phyloP scores from a whole-genome alignment of 2,888 invertebrate genomes.

The Formica aserva region DNA sequence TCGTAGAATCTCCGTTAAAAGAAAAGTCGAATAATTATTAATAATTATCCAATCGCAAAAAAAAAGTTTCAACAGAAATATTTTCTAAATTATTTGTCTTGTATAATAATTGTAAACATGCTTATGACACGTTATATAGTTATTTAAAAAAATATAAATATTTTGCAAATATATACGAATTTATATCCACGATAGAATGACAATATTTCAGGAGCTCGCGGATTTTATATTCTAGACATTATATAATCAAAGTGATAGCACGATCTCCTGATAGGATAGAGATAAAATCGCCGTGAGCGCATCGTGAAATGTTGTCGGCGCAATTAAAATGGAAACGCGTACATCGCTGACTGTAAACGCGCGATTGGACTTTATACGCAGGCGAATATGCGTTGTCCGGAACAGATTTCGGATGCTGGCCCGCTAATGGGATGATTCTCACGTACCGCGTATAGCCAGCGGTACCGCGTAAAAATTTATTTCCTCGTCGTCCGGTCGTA shows the following conservation, averaged over 20 bases:
- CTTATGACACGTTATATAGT: not conserved
- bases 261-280: constrained; percentile 14
- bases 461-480: constrained; percentile 36
- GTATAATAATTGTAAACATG: not conserved
- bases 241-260: not conserved
- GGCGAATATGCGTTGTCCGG: constrained; percentile 35
- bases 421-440: constrained; percentile 52
- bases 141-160: not conserved
- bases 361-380: constrained; percentile 32
- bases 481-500: constrained; percentile 43
- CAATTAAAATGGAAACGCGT: constrained; percentile 61
- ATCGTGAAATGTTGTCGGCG: constrained; percentile 55
- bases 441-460: constrained; percentile 11
- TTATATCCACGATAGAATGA: not conserved
- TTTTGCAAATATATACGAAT: not conserved
- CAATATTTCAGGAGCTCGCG: not conserved
- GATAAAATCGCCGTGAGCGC: constrained; percentile 37
- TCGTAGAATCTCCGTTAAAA: not conserved
- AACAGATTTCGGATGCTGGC: constrained; percentile 51
- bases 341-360: constrained; percentile 31
- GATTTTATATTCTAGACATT: constrained; percentile 1
- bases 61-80: not conserved
- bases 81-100: not conserved
- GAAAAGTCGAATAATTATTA: not conserved
- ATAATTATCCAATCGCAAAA: not conserved